Evolutionary conservation across 2,113 vertebrate genomes (phyloP).

Genomic region (Callionymus lyra): DNA sequence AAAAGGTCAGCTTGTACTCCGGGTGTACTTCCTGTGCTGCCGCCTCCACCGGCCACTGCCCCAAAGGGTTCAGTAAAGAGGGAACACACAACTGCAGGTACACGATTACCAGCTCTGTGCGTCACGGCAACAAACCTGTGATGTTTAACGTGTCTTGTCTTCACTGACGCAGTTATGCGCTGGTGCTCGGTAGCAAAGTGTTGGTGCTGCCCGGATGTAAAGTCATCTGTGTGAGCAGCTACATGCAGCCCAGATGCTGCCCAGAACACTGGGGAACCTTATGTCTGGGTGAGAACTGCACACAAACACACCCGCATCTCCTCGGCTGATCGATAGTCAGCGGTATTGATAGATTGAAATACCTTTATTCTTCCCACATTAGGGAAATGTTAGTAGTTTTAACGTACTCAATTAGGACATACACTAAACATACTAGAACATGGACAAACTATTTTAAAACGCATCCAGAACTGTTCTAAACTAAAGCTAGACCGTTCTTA

Average conservation of each 20-base stretch:
- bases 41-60: slow-evolving; percentile 50
- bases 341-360: too few relatives aligned
- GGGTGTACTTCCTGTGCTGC: slow-evolving; percentile 71
- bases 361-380: too few relatives aligned
- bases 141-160: background rate
- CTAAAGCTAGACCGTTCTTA: too few relatives aligned
- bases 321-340: too few relatives aligned
- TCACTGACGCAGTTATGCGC: slow-evolving; percentile 66
- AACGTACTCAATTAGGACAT: too few relatives aligned
- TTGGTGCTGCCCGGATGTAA: slow-evolving; percentile 70
- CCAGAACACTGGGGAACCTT: slow-evolving; percentile 77
- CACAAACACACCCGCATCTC: background rate
- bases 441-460: too few relatives aligned
- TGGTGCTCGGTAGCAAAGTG: slow-evolving; percentile 63
- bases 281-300: slow-evolving; percentile 72
- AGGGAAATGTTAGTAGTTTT: too few relatives aligned
- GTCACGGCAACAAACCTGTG: background rate
- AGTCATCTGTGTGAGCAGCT: slow-evolving; percentile 61
- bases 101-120: background rate
- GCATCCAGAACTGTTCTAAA: too few relatives aligned
- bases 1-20: background rate
- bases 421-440: too few relatives aligned
- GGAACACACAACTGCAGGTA: slow-evolving; percentile 71
- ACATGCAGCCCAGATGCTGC: slow-evolving; percentile 73
- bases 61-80: slow-evolving; percentile 44